Base-by-base conservation (phyloP, 2,797 vertebrate genomes). In the Aeoliscus strigatus region DNA sequence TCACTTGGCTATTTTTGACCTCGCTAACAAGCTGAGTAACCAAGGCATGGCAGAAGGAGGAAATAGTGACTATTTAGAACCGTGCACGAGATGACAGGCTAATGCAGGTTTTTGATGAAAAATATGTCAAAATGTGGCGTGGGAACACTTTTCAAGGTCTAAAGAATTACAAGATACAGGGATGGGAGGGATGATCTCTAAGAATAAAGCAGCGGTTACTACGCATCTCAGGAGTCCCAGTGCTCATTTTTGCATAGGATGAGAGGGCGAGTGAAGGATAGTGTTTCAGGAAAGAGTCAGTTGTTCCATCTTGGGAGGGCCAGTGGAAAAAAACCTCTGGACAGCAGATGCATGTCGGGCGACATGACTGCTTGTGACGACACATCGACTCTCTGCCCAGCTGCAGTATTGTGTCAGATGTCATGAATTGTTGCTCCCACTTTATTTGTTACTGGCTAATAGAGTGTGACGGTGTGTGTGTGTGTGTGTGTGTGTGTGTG, bases 311-410 rank as follows among this genome's bases (percentile, higher is more conserved):
- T 43, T 33, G 31, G 47, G 58, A 51, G 38, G 42, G 77, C 83
- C 81, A 87, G 63, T 55, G 81, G 83, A 86, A 86, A 81, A 64
- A 81, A 83, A 80, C n/a, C 58, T 66, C 55, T 63, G 66, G 74
- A 77, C 60, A 73, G 64, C 65, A 70, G 53, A 79, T 51, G 57
- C 72, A 65, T 73, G 37, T 51, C 70, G 58, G 61, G 67, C 69
- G 73, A 48, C 51, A 49, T 57, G 39, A 49, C 43, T 37, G 14
- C 38, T 54, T 28, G 47, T 53, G 40, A 69, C 66, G 60, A 60
- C 50, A 54, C 29, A 64, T 47, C n/a, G 26, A 50, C 48, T 33
- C 16, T 34, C 40, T 55, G 37, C 40, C 57, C 50, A 66, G 24
- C 60, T 65, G 50, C 30, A 66, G 28, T 15, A 24, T 41, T 54